These are phyloP conservation scores for Lasioglossum calceatum DNA, from an alignment of 2,888 invertebrate species.

Conservation along the genomic window DNA sequence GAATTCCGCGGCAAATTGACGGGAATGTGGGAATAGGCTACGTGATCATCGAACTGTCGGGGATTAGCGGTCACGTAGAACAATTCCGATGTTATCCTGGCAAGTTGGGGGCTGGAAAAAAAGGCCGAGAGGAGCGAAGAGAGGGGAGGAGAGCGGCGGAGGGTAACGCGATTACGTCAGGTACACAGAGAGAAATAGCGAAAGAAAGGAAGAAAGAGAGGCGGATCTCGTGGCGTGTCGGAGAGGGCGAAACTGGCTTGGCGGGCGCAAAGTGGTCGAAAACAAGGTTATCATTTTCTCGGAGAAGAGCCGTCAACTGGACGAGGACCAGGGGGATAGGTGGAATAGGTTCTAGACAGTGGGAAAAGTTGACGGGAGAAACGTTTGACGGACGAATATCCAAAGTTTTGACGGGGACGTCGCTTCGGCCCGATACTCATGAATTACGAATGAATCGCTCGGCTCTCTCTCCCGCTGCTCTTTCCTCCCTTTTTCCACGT, in stretches of 20 bases:
- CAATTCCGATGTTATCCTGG: constrained; percentile 64
- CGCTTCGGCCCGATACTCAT: constrained; percentile 68
- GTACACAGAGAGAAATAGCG: constrained; percentile 35
- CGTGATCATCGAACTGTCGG: constrained; percentile 59
- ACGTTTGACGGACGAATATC: constrained; percentile 79
- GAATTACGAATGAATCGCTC: constrained; percentile 78
- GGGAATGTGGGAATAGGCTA: constrained; percentile 29
- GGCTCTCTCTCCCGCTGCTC: constrained; percentile 20
- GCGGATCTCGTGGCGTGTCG: constrained; percentile 9
- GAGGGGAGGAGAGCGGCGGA: neutral
- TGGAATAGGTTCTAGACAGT: constrained; percentile 67
- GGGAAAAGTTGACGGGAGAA: constrained; percentile 77
- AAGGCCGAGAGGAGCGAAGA: constrained; percentile 14
- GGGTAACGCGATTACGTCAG: constrained; percentile 70
- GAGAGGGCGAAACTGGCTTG: constrained; percentile 63
- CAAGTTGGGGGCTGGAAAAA: constrained; percentile 27
- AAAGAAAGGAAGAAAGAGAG: neutral
- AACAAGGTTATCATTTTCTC: constrained; percentile 77
- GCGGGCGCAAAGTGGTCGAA: constrained; percentile 72
- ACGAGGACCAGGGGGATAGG: constrained; percentile 64
- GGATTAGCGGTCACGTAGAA: constrained; percentile 67
- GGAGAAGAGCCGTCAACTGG: constrained; percentile 70
- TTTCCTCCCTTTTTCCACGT: constrained; percentile 1
- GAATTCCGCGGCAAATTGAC: constrained; percentile 42
- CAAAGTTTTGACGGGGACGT: constrained; percentile 77